phyloP scores from a whole-genome alignment of 2,888 invertebrate species.

The Labia minor region DNA sequence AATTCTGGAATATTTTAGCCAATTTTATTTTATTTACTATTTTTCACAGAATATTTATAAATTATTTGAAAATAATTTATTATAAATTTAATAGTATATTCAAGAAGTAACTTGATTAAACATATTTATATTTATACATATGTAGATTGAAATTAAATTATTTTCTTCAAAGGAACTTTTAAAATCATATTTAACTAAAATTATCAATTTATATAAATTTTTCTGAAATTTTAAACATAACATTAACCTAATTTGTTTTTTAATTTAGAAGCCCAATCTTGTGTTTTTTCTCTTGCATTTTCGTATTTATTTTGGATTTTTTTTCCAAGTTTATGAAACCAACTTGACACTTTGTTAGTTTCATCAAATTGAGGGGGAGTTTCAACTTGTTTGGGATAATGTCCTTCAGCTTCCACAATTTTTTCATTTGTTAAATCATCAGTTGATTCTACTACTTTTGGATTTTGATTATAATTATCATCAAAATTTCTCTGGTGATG shows the following conservation, averaged over 20 bases:
- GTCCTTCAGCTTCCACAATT: slow-evolving; percentile 22
- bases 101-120: no score
- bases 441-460: background rate
- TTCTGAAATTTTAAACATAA: slow-evolving; percentile 16
- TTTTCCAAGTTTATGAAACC: slow-evolving; percentile 34
- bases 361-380: slow-evolving; percentile 20
- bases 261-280: slow-evolving; percentile 33
- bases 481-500: slow-evolving; percentile 15
- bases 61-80: no score
- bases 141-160: no score
- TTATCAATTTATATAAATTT: no score
- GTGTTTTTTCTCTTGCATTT: slow-evolving; percentile 45
- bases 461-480: background rate
- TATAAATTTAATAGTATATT: no score
- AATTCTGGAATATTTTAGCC: no score
- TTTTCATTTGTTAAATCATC: slow-evolving; percentile 20
- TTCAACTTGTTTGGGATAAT: slow-evolving; percentile 20
- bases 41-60: no score
- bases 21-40: no score
- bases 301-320: slow-evolving; percentile 44
- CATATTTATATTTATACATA: no score
- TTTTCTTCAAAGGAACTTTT: no score
- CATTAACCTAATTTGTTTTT: slow-evolving; percentile 24
- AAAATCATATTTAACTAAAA: no score
- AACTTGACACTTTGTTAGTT: background rate